phyloP scores from a whole-genome alignment of 2,888 invertebrate species.

The Auanema freiburgensis region DNA sequence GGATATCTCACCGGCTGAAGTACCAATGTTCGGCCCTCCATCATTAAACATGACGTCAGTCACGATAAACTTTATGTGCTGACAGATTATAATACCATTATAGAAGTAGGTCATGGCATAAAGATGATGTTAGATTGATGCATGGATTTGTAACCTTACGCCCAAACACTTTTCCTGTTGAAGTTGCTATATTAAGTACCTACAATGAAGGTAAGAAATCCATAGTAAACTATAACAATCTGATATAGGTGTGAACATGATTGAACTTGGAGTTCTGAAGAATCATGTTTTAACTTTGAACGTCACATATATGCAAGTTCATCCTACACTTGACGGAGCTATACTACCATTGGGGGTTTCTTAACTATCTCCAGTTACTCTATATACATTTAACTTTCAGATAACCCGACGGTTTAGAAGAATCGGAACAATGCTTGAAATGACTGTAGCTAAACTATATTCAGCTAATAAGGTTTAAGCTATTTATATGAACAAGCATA shows the following conservation, averaged over 20 bases:
- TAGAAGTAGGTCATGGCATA: conserved; percentile 54
- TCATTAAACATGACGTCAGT: conserved; percentile 62
- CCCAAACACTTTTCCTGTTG: conserved; percentile 61
- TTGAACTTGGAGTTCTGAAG: conserved; percentile 58
- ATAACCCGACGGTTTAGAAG: conserved; percentile 59
- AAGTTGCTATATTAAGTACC: conserved; percentile 61
- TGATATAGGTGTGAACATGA: conserved; percentile 57
- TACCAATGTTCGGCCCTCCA: conserved; percentile 65
- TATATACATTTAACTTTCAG: conserved; percentile 29
- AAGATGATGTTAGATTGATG: conserved; percentile 55
- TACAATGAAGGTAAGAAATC: conserved; percentile 55
- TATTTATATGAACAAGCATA: too few relatives aligned
- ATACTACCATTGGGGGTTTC: conserved; percentile 59
- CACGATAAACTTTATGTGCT: not conserved
- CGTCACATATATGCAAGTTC: conserved; percentile 64
- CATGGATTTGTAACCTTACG: conserved; percentile 62
- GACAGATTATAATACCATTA: conserved; percentile 12
- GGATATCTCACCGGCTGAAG: conserved; percentile 60
- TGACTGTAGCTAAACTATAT: conserved; percentile 63
- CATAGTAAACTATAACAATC: not conserved
- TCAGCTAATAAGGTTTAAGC: conserved; percentile 47
- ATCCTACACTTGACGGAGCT: conserved; percentile 59
- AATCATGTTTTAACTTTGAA: conserved; percentile 62
- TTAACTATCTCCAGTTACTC: conserved; percentile 5
- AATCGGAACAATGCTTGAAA: conserved; percentile 58